Percentiles rank a stretch among this genome's conserved stretches.
Conservation (phyloP, 1,140 invertebrate genomes). For the Mercenaria mercenaria region DNA sequence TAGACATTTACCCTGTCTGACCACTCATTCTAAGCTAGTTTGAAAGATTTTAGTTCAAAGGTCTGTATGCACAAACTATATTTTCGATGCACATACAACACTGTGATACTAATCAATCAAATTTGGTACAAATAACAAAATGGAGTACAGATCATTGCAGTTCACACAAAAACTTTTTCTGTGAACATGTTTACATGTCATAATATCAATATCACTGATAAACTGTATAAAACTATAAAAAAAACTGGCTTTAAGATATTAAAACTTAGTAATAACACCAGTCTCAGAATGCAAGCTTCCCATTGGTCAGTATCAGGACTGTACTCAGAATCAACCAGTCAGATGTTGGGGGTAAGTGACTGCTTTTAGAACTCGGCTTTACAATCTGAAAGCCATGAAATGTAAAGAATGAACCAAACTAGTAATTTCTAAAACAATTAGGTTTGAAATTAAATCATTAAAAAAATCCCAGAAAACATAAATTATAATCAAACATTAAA, state of each 20-base stretch:
- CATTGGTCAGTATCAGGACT: too few relatives aligned
- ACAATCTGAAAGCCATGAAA: too few relatives aligned
- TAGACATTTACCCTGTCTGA: slow-evolving; percentile 34
- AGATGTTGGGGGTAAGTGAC: too few relatives aligned
- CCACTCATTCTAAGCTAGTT: slow-evolving; percentile 26
- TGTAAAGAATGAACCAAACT: too few relatives aligned
- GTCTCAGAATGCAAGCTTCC: too few relatives aligned
- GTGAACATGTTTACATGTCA: background rate
- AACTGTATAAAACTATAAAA: background rate
- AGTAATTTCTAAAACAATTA: too few relatives aligned
- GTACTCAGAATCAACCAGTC: too few relatives aligned
- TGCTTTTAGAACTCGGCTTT: too few relatives aligned
- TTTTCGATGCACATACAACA: background rate
- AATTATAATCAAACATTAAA: too few relatives aligned
- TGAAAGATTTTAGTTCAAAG: background rate
- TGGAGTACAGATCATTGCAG: background rate
- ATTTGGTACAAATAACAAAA: slow-evolving; percentile 6
- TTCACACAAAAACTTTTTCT: slow-evolving; percentile 4
- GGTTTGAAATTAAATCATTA: too few relatives aligned
- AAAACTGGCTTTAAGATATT: background rate
- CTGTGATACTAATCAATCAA: background rate
- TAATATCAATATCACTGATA: slow-evolving; percentile 5
- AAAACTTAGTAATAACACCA: too few relatives aligned
- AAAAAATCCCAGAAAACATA: too few relatives aligned
- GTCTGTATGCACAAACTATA: background rate